Evolutionary conservation across 2,113 vertebrate genomes (phyloP).

Genomic region (Lonchura striata): DNA sequence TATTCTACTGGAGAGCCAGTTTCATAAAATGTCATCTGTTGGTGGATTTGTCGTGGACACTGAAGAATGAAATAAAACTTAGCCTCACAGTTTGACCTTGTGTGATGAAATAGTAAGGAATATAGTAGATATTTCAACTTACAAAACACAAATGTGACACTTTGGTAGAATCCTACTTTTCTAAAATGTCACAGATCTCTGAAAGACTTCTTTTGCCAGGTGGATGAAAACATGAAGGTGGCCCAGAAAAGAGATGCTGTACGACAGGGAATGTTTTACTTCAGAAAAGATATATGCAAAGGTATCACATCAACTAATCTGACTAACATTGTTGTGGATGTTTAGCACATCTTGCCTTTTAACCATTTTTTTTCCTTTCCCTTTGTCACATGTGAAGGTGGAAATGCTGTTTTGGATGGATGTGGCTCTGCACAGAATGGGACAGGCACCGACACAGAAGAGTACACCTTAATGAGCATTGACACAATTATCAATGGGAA

Average conservation of each 20-base stretch:
- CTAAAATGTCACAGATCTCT: not conserved
- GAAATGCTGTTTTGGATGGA: constrained; percentile 84
- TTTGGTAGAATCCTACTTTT: not conserved
- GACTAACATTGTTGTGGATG: not conserved
- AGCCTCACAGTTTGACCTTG: not conserved
- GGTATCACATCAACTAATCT: constrained; percentile 64
- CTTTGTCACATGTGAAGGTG: constrained; percentile 71
- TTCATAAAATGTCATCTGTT: not conserved
- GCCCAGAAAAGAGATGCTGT: constrained; percentile 95
- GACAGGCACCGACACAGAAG: constrained; percentile 74
- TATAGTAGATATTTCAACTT: not conserved
- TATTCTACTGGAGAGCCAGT: not conserved
- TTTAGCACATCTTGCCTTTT: not conserved
- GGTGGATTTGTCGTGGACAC: not conserved
- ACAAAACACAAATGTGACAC: not conserved
- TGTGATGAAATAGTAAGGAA: not conserved
- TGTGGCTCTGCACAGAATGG: constrained; percentile 79
- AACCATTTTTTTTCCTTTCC: not conserved
- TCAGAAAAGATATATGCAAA: constrained; percentile 96
- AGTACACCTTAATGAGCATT: constrained; percentile 93
- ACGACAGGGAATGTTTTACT: constrained; percentile 91
- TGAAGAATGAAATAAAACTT: not conserved
- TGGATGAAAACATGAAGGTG: constrained; percentile 96
- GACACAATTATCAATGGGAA: constrained; percentile 98
- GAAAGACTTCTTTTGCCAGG: constrained; percentile 72